A percentile compares a stretch with the other conserved stretches of the same genome.
Evolutionary conservation across 2,113 vertebrate species (phyloP).

Genomic region (Xenopus borealis): DNA sequence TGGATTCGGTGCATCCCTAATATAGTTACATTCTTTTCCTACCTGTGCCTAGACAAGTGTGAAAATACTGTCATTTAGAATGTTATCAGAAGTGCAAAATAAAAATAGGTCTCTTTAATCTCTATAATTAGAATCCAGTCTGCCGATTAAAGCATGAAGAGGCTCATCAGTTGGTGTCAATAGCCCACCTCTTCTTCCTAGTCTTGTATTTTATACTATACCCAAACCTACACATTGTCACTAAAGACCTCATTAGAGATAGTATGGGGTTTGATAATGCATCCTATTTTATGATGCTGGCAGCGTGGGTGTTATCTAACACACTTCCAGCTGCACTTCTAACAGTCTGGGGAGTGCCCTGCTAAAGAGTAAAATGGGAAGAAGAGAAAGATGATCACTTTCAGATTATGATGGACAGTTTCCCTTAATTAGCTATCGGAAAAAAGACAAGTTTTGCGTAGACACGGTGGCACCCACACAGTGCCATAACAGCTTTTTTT

Average conservation of each 20-base stretch:
- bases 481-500: slow-evolving; percentile 17
- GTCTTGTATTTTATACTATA: slow-evolving; percentile 59
- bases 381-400: slow-evolving; percentile 3
- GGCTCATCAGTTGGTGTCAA: not conserved
- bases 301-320: slow-evolving; percentile 56
- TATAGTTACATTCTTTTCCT: not conserved
- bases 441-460: slow-evolving; percentile 47
- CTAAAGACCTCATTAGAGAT: slow-evolving; percentile 70
- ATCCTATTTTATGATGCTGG: slow-evolving; percentile 64
- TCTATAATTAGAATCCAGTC: slow-evolving; percentile 22
- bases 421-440: slow-evolving; percentile 56
- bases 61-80: not conserved
- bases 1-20: too few species aligned
- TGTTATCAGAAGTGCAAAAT: not conserved
- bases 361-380: slow-evolving; percentile 55
- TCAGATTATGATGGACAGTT: slow-evolving; percentile 48
- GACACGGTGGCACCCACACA: slow-evolving; percentile 51
- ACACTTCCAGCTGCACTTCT: slow-evolving; percentile 61
- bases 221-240: slow-evolving; percentile 63
- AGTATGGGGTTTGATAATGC: slow-evolving; percentile 67
- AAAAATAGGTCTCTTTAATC: slow-evolving; percentile 12
- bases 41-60: not conserved
- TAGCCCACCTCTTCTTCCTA: not conserved
- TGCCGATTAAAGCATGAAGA: slow-evolving; percentile 2
- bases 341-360: slow-evolving; percentile 54